A percentile compares a stretch with the other conserved stretches of the same genome.
These are phyloP conservation scores for Atherinomorus stipes DNA, from an alignment of 2,113 vertebrate species.

Conservation along the genomic window DNA sequence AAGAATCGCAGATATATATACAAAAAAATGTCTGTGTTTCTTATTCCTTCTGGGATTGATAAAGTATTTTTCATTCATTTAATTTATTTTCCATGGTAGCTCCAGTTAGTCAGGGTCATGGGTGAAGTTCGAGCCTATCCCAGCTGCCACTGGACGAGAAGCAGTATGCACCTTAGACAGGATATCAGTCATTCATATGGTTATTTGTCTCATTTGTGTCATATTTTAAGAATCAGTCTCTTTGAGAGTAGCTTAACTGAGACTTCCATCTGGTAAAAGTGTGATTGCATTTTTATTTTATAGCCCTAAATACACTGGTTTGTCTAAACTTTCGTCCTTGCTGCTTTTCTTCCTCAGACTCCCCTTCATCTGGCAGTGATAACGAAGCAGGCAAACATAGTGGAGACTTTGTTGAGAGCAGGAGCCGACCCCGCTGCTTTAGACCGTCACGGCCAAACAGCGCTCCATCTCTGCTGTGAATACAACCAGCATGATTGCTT, in stretches of 20 bases:
- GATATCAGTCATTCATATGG: too few relatives aligned
- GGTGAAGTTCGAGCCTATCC: too few relatives aligned
- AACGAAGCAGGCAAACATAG: conserved; percentile 83
- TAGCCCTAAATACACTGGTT: conserved; percentile 1
- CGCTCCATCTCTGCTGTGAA: conserved; percentile 89
- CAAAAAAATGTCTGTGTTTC: too few relatives aligned
- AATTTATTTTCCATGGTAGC: too few relatives aligned
- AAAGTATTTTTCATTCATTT: too few relatives aligned
- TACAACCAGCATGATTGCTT: conserved; percentile 83
- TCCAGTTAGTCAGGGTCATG: too few relatives aligned
- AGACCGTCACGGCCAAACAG: conserved; percentile 89
- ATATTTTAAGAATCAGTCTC: background rate
- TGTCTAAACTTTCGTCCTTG: conserved; percentile 37
- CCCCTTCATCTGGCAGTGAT: conserved; percentile 92
- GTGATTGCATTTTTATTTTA: conserved; percentile 1
- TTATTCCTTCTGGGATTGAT: too few relatives aligned
- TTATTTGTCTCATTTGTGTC: background rate
- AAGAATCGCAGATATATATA: background rate
- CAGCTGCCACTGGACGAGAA: too few relatives aligned
- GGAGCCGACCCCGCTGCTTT: conserved; percentile 85
- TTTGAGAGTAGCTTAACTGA: background rate
- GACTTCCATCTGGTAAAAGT: background rate
- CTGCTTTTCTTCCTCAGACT: conserved; percentile 77
- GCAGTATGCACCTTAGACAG: too few relatives aligned
- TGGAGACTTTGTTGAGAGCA: conserved; percentile 78